Evolutionary conservation across 1,140 invertebrate genomes (phyloP).

Genomic region (Leptonema lineaticorne): DNA sequence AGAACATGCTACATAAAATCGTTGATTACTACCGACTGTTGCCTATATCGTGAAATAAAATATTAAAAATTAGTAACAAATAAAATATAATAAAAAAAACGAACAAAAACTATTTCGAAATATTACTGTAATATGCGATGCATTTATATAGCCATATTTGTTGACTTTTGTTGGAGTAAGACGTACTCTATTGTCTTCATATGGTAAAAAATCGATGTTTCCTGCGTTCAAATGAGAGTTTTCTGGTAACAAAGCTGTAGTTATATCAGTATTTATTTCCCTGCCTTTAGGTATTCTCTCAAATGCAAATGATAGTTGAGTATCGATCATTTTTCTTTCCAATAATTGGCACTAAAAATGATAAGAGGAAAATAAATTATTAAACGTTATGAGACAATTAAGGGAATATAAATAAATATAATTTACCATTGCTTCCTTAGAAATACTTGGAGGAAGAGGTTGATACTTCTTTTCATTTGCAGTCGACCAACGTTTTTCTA

Average conservation of each 20-base stretch:
- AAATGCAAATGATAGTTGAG: conserved; percentile 83
- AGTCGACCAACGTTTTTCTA: conserved; percentile 65
- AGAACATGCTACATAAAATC: conserved; percentile 70
- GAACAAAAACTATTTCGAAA: neutral
- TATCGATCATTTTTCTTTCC: conserved; percentile 77
- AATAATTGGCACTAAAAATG: conserved; percentile 75
- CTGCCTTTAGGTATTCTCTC: conserved; percentile 82
- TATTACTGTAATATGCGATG: conserved; percentile 73
- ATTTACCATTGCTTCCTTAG: conserved; percentile 75
- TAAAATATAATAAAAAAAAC: neutral
- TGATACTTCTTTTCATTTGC: conserved; percentile 65
- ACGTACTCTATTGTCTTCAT: conserved; percentile 83
- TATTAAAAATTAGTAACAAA: neutral
- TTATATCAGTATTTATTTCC: conserved; percentile 61
- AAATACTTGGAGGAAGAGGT: conserved; percentile 68
- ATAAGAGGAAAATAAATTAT: conserved; percentile 38
- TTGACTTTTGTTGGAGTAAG: conserved; percentile 77
- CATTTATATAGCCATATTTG: conserved; percentile 86
- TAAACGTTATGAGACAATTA: too few species aligned
- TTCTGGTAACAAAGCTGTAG: conserved; percentile 66
- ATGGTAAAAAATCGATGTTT: conserved; percentile 76
- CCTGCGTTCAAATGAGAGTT: conserved; percentile 61
- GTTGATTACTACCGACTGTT: conserved; percentile 70
- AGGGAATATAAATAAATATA: conserved; percentile 34
- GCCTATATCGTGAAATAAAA: conserved; percentile 52